Base-by-base conservation (phyloP, 1,140 invertebrate genomes). In the Ips typographus region DNA sequence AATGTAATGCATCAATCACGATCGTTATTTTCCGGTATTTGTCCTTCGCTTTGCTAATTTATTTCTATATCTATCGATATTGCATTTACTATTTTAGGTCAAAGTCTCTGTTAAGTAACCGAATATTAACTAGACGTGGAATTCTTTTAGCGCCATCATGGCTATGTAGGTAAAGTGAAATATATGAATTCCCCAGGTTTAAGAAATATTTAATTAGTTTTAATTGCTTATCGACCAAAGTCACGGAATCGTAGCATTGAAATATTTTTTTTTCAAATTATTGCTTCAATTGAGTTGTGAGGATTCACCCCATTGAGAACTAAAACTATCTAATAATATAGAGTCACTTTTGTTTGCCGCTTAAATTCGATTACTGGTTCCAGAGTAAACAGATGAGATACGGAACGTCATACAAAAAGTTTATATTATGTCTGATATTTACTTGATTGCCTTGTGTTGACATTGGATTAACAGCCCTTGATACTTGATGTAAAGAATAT, bases 361-460 rank as follows among this genome's bases (percentile, higher is more conserved):
- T 49, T 56, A 55, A 65, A 40, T 42, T 57, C n/a, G 51, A 61
- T 61, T 61, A 49, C 59, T 61, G 56, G 51, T 38, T n/a, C 36
- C 42, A 68, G 53, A 55, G 41, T 68, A 68, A 68, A 68, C 65
- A 68, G 51, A 60, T 69, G 55, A 63, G 64, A 69, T 69, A 69
- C 68, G 53, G 68, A 40, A 69, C 68, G 49, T 63, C 47, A 57
- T 63, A 68, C 51, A 63, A 69, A 57, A 63, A 69, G 59, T 63
- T 56, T 49, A 63, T 63, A 64, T 40, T 57, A 61, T 69, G 68
- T 69, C 60, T 63, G 60, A 63, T 69, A 63, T 69, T 55, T 64
- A 69, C 57, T 69, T 56, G 68, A 69, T 69, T 64, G 44, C 68
- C 68, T 69, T 69, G 68, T 64, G 52, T 63, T 69, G 68, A 69